Conservation (phyloP, 2,888 invertebrate species). For the Philereme vetulata region DNA sequence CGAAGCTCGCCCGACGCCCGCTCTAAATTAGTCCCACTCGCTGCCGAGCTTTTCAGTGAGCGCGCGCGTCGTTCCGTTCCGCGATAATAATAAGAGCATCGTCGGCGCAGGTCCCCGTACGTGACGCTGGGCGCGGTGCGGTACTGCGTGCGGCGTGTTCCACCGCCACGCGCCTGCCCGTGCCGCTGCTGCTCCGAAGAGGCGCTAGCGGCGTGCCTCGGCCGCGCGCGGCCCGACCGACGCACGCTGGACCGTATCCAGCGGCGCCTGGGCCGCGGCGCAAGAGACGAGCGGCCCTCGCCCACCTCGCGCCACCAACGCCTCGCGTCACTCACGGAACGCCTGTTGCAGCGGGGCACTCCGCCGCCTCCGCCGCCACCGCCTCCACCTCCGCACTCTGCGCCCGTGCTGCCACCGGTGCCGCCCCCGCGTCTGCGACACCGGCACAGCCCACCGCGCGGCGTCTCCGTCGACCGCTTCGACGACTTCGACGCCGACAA, state of each 20-base stretch:
- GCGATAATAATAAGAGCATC: conserved; percentile 60
- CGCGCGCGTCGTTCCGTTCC: conserved; percentile 54
- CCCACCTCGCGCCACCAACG: conserved; percentile 85
- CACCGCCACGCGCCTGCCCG: conserved; percentile 83
- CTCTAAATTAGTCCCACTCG: conserved; percentile 80
- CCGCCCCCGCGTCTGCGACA: conserved; percentile 81
- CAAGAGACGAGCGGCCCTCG: conserved; percentile 78
- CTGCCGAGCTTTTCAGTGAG: conserved; percentile 71
- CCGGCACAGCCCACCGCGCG: conserved; percentile 78
- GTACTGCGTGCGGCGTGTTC: conserved; percentile 87
- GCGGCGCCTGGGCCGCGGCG: conserved; percentile 87
- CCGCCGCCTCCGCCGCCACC: conserved; percentile 69
- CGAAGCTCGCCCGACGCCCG: conserved; percentile 66
- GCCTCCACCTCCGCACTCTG: conserved; percentile 71
- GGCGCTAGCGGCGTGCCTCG: conserved; percentile 81
- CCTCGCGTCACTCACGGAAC: conserved; percentile 92
- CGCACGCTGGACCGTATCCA: conserved; percentile 93
- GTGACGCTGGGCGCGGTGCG: conserved; percentile 88
- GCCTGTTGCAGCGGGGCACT: conserved; percentile 85
- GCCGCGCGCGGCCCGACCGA: conserved; percentile 79
- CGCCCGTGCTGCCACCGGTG: conserved; percentile 83
- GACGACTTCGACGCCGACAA: conserved; percentile 77
- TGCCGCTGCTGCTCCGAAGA: conserved; percentile 84
- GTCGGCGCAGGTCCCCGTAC: conserved; percentile 80
- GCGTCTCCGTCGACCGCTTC: conserved; percentile 74